phyloP scores from a whole-genome alignment of 2,888 invertebrate genomes.

The Shargacucullia verbasci region DNA sequence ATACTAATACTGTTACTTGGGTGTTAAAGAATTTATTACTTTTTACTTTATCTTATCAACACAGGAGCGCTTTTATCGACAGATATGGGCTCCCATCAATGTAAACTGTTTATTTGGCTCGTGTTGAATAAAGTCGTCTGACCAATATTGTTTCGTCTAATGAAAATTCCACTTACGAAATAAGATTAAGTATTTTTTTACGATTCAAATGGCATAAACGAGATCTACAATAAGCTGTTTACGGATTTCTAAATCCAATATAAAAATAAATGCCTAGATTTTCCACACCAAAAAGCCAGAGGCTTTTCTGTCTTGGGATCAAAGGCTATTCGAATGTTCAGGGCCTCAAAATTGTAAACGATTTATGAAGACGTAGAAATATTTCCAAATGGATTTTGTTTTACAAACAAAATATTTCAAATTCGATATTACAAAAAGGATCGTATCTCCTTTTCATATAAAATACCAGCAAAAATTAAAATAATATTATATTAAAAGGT shows the following conservation, averaged over 20 bases:
- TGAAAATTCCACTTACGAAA: neutral
- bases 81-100: constrained; percentile 22
- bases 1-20: constrained; percentile 51
- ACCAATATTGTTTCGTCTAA: neutral
- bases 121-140: constrained; percentile 3
- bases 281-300: constrained; percentile 17
- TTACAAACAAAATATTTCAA: no score
- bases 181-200: neutral
- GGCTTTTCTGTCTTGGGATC: constrained; percentile 5
- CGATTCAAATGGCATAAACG: constrained; percentile 1
- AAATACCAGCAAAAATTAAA: no score
- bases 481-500: neutral
- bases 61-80: constrained; percentile 29
- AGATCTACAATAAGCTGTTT: constrained; percentile 7
- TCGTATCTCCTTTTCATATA: no score
- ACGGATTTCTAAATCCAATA: constrained; percentile 25
- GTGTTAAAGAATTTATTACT: constrained; percentile 37
- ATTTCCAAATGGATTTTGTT: constrained; percentile 1
- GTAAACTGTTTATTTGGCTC: constrained; percentile 7
- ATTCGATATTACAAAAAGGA: no score
- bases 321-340: constrained; percentile 25
- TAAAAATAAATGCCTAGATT: constrained; percentile 21
- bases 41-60: constrained; percentile 48
- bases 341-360: constrained; percentile 1
- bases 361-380: constrained; percentile 14